Evolutionary conservation across 2,888 invertebrate species (phyloP).

Genomic region (Panzeria rudis): DNA sequence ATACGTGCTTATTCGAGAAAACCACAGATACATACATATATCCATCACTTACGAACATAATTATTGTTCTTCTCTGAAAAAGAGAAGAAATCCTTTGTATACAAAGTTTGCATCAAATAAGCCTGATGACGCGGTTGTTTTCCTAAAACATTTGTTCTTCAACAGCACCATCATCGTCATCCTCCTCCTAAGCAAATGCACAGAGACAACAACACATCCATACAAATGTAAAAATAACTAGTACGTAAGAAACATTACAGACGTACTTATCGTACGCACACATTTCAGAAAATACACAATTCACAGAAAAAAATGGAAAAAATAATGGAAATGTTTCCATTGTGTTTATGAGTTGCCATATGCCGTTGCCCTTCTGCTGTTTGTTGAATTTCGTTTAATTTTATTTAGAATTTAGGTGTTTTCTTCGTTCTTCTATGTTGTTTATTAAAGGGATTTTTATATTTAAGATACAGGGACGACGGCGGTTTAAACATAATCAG

Average conservation of each 20-base stretch:
- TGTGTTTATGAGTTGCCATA: slow-evolving; percentile 71
- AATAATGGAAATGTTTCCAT: slow-evolving; percentile 68
- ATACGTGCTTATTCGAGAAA: too few relatives aligned
- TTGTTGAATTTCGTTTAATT: slow-evolving; percentile 54
- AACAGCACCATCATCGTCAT: slow-evolving; percentile 31
- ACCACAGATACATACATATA: too few relatives aligned
- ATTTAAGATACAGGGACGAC: slow-evolving; percentile 33
- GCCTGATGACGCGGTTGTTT: slow-evolving; percentile 68
- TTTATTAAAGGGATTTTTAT: slow-evolving; percentile 60
- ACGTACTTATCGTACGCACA: slow-evolving; percentile 26
- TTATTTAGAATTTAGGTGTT: slow-evolving; percentile 58
- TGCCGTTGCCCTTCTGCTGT: slow-evolving; percentile 68
- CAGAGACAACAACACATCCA: neutral
- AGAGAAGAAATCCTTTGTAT: slow-evolving; percentile 44
- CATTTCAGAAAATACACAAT: slow-evolving; percentile 54
- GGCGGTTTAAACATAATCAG: slow-evolving; percentile 17
- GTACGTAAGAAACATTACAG: slow-evolving; percentile 57
- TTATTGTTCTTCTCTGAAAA: neutral
- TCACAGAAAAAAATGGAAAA: slow-evolving; percentile 56
- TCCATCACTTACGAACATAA: too few relatives aligned
- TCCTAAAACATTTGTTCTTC: slow-evolving; percentile 44
- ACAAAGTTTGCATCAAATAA: slow-evolving; percentile 37
- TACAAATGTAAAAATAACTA: slow-evolving; percentile 46
- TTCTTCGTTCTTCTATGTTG: slow-evolving; percentile 1
- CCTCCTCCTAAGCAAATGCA: slow-evolving; percentile 36